phyloP scores from a whole-genome alignment of 2,888 invertebrate genomes.

The Craniophora ligustri region DNA sequence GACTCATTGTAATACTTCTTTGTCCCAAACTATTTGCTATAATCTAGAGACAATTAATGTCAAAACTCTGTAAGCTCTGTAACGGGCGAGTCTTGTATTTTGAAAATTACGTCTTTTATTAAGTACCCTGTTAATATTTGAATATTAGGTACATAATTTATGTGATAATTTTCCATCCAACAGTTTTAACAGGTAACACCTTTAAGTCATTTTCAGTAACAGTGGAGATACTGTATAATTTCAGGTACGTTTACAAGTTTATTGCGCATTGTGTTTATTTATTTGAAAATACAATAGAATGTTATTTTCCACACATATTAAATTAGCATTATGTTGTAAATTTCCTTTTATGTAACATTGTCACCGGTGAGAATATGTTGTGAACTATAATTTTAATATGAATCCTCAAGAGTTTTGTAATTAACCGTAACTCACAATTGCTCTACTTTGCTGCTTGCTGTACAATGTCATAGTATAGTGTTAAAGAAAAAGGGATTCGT shows the following conservation, averaged over 20 bases:
- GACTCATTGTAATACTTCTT: slow-evolving; percentile 25
- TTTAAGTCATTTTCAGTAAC: slow-evolving; percentile 8
- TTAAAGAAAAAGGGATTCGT: too few species aligned
- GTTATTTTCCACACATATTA: too few species aligned
- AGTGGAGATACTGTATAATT: slow-evolving; percentile 1
- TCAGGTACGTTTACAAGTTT: not conserved
- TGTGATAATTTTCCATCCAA: slow-evolving; percentile 13
- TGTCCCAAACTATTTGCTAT: slow-evolving; percentile 9
- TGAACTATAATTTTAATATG: too few species aligned
- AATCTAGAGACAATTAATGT: slow-evolving; percentile 37
- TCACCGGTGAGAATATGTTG: too few species aligned
- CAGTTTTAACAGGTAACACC: slow-evolving; percentile 13
- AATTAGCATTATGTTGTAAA: too few species aligned
- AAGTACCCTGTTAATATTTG: slow-evolving; percentile 20
- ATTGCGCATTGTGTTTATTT: not conserved
- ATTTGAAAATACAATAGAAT: not conserved
- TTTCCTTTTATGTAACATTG: too few species aligned
- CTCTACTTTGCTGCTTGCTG: too few species aligned
- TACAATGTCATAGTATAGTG: too few species aligned
- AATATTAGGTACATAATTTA: slow-evolving; percentile 22
- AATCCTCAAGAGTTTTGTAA: too few species aligned
- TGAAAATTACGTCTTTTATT: slow-evolving; percentile 24
- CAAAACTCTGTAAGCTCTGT: slow-evolving; percentile 31
- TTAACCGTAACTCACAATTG: too few species aligned
- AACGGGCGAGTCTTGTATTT: slow-evolving; percentile 23